Evolutionary conservation across 1,140 invertebrate species (phyloP), one percentile per base, ranked within the genome.

Genomic region (Phymorhynchus buccinoides): DNA sequence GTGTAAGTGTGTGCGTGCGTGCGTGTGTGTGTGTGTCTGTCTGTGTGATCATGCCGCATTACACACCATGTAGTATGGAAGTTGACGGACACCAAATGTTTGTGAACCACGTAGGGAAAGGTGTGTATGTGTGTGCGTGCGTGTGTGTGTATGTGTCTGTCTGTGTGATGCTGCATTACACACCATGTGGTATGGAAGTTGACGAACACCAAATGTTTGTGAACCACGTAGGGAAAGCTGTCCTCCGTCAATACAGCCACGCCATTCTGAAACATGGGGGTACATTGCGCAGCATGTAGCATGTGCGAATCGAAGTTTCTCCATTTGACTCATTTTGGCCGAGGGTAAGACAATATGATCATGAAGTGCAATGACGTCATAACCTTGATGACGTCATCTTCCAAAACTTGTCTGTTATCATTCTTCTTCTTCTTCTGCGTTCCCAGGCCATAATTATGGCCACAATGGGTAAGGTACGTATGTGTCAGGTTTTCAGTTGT

Each of bases 31-130:
- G 30, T 32, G 71, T n/a, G 0, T 52, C 22, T 52, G 48, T 52
- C 12, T 52, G 48, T 52, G 48, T 52, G 0, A 14, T 0, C n/a
- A n/a, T n/a, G 12, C 12, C 22, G 48, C 22, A 18, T 27, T 37
- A 84, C 88, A 86, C 81, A 90, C 91, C 93, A 94, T 0, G 98
- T 98, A 22, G 98, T 98, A 93, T 96, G 99, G 94, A 99, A 99
- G 93, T 99, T 97, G 7, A 99, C 97, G 71, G 99, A 93, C 96
- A 97, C 98, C 93, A 97, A 96, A 0, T 96, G 97, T 81, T 97
- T 95, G 73, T 98, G 91, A 27, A 99, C 97, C 39, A 96, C 91
- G 90, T 96, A 96, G 86, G 98, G 96, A 92, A 99, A 99, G 92
- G 98, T 98, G 32, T 95, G 71, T 32, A n/a, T 75, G 1, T 35